Evolutionary conservation across 92 coral and sea anemone genomes (phyloP).

Genomic region (Epizoanthus illoricatus): DNA sequence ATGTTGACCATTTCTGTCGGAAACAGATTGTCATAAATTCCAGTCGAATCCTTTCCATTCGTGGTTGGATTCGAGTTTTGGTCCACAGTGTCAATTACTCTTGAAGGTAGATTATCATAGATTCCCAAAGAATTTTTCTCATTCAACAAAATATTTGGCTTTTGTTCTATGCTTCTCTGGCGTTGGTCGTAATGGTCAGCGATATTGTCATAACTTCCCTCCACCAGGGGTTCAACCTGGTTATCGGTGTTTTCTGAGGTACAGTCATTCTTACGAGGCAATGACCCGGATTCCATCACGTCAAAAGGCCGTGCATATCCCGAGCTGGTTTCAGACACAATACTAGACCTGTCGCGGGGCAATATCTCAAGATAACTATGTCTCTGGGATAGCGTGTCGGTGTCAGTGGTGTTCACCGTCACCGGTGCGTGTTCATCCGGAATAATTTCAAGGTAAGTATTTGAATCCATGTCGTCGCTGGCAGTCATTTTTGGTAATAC

Average conservation of each 20-base stretch:
- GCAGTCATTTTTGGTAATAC: background rate
- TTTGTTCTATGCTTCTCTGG: background rate
- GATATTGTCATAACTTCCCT: constrained; percentile 33
- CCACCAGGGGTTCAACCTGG: background rate
- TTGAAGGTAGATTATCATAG: constrained; percentile 20
- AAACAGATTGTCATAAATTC: constrained; percentile 29
- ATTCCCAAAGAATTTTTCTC: background rate
- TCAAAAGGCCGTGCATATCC: constrained; percentile 89
- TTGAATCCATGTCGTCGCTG: constrained; percentile 19
- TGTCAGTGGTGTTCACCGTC: background rate
- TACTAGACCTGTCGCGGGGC: constrained; percentile 54
- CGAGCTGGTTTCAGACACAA: constrained; percentile 84
- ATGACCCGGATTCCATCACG: constrained; percentile 35
- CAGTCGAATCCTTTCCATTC: constrained; percentile 1
- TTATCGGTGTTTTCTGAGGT: constrained; percentile 4
- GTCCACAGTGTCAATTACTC: background rate
- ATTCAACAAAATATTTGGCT: background rate
- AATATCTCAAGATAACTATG: constrained; percentile 38
- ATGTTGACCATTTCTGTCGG: constrained; percentile 32
- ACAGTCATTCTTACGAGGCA: background rate
- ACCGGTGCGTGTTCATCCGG: constrained; percentile 24
- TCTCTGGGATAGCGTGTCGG: background rate
- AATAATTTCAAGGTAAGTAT: constrained; percentile 44
- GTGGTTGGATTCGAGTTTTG: constrained; percentile 6
- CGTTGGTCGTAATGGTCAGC: constrained; percentile 5